Evolutionary conservation across 2,113 vertebrate species (phyloP).

Genomic region (Castor canadensis): DNA sequence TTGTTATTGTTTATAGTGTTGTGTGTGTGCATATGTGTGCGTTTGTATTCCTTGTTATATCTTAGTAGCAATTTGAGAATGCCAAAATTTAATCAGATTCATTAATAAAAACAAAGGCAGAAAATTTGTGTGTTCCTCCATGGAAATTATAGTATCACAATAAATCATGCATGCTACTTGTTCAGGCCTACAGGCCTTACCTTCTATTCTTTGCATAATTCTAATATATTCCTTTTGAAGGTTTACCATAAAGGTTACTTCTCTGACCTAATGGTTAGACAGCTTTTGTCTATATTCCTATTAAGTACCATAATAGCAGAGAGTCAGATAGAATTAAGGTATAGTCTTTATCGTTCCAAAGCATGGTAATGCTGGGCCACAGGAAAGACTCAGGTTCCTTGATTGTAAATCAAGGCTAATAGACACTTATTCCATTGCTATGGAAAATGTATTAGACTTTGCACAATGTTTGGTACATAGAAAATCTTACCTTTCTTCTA

Average conservation of each 20-base stretch:
- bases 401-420: not conserved
- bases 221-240: not conserved
- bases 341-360: not conserved
- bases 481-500: not conserved
- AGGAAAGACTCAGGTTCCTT: not conserved
- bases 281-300: not conserved
- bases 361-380: not conserved
- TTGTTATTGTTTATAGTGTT: not conserved
- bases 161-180: not conserved
- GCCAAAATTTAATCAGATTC: not conserved
- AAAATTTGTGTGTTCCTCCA: not conserved
- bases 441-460: not conserved
- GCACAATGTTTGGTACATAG: not conserved
- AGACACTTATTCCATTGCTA: not conserved
- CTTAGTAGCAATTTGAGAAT: slow-evolving; percentile 9
- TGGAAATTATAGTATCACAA: not conserved
- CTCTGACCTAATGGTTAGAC: not conserved
- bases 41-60: not conserved
- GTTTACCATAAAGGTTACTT: not conserved
- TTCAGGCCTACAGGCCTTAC: not conserved
- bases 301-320: not conserved
- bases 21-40: not conserved
- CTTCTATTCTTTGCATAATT: not conserved
- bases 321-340: not conserved
- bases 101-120: not conserved